phyloP scores from a whole-genome alignment of 2,888 invertebrate genomes.

The Cheilosia soror region DNA sequence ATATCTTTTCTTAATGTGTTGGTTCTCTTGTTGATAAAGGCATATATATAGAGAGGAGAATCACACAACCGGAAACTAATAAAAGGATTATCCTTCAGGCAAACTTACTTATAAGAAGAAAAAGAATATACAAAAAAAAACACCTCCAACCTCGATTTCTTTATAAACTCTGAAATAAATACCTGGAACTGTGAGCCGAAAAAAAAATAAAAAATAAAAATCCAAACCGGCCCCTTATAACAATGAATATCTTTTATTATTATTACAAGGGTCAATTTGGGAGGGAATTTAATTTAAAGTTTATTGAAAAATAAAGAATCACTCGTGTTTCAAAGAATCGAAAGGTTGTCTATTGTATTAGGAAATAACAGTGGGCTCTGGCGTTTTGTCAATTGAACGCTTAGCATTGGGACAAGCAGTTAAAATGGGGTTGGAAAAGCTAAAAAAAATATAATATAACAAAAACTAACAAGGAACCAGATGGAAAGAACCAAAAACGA shows the following conservation, averaged over 20 bases:
- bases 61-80: constrained; percentile 65
- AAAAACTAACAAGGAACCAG: constrained; percentile 25
- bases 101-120: constrained; percentile 15
- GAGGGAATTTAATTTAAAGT: constrained; percentile 49
- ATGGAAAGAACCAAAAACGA: constrained; percentile 50
- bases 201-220: constrained; percentile 5
- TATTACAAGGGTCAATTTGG: constrained; percentile 52
- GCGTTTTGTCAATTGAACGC: constrained; percentile 23
- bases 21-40: background rate
- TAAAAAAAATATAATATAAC: constrained; percentile 51
- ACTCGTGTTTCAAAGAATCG: constrained; percentile 36
- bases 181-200: constrained; percentile 24
- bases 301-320: constrained; percentile 29
- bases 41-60: constrained; percentile 37
- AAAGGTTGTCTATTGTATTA: constrained; percentile 14
- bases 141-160: constrained; percentile 13
- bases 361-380: constrained; percentile 12
- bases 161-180: constrained; percentile 45
- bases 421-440: constrained; percentile 70
- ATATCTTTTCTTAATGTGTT: constrained; percentile 7
- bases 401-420: constrained; percentile 55
- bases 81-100: constrained; percentile 58
- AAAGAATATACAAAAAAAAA: background rate
- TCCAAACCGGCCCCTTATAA: constrained; percentile 28
- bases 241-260: constrained; percentile 25